Evolutionary conservation across 37 sponge, comb jelly and placozoan genomes (phyloP).

Genomic region (Axinella damicornis): DNA sequence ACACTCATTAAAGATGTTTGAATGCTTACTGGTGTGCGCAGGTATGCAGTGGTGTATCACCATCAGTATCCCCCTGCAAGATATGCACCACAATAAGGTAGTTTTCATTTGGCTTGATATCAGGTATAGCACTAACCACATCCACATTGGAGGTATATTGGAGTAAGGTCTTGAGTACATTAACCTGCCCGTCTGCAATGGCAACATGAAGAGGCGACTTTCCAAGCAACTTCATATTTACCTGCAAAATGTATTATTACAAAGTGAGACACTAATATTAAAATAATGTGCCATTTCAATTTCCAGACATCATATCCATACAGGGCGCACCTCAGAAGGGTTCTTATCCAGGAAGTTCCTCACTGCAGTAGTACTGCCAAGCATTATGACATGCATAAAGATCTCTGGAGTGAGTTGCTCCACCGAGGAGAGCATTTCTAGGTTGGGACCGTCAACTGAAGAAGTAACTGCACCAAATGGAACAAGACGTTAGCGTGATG

Average conservation of each 20-base stretch:
- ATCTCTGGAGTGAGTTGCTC: conserved; percentile 19
- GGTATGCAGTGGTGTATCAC: not conserved
- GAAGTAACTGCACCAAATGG: no score
- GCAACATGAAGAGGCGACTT: conserved; percentile 79
- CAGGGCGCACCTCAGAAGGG: conserved; percentile 28
- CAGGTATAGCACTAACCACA: not conserved
- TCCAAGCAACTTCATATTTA: conserved; percentile 60
- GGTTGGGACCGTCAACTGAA: no score
- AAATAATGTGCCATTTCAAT: no score
- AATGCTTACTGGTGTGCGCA: not conserved
- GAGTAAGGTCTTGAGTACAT: conserved; percentile 55
- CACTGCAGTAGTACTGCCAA: conserved; percentile 25
- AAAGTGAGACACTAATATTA: no score
- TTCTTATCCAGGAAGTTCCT: conserved; percentile 31
- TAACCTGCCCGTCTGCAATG: conserved; percentile 28
- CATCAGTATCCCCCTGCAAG: not conserved
- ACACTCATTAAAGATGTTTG: no score
- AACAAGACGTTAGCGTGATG: no score
- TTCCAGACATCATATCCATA: no score
- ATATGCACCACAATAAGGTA: not conserved
- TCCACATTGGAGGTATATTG: conserved; percentile 72
- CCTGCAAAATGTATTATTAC: conserved; percentile 33
- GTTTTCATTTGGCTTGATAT: no score
- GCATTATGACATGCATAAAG: conserved; percentile 45
- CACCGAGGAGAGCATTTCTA: no score